Conservation (phyloP, 2,113 vertebrate genomes). For the Eolophus roseicapilla region DNA sequence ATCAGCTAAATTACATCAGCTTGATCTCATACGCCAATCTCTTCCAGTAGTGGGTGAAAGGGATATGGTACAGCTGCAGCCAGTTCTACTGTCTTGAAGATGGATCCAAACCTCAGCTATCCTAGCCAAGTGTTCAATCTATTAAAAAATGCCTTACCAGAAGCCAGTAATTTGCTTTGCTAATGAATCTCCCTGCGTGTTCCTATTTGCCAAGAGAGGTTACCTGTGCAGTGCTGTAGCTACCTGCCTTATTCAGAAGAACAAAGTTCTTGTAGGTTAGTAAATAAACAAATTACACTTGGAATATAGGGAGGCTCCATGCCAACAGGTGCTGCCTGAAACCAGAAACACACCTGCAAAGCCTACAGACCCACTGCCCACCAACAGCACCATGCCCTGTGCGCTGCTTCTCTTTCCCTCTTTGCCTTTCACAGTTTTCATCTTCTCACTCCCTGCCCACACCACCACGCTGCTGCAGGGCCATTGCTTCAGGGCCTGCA, state of each 20-base stretch:
- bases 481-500: not conserved
- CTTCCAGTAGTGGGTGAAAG: not conserved
- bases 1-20: not conserved
- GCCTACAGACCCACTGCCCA: not conserved
- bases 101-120: not conserved
- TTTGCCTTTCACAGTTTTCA: not conserved
- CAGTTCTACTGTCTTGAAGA: not conserved
- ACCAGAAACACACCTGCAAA: not conserved
- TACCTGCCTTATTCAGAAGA: not conserved
- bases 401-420: not conserved
- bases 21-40: not conserved
- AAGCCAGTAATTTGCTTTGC: not conserved
- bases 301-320: not conserved
- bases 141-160: not conserved
- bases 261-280: not conserved
- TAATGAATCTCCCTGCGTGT: not conserved
- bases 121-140: not conserved
- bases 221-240: not conserved
- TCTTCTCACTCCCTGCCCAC: not conserved
- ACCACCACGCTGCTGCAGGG: accelerated
- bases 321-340: not conserved
- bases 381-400: not conserved
- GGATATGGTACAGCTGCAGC: not conserved
- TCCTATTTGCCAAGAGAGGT: not conserved
- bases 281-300: not conserved